phyloP scores from a whole-genome alignment of 2,113 vertebrate genomes.

The Heterocephalus glaber region DNA sequence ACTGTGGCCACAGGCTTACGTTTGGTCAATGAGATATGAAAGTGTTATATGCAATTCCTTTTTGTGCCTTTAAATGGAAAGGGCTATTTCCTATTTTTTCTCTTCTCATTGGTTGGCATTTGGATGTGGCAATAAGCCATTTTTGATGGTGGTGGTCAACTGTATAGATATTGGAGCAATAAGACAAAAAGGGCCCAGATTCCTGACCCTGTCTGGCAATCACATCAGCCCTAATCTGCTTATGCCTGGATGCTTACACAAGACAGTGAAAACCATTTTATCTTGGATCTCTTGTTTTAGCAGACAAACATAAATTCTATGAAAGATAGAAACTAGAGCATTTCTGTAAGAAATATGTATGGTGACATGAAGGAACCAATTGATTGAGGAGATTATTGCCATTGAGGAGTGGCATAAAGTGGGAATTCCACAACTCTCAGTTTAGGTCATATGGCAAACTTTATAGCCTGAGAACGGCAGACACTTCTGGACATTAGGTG shows the following conservation, averaged over 20 bases:
- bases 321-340: not conserved
- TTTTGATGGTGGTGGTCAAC: not conserved
- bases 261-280: not conserved
- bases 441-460: not conserved
- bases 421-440: not conserved
- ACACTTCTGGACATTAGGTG: not conserved
- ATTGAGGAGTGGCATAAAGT: not conserved
- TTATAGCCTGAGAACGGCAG: not conserved
- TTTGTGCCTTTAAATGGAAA: not conserved
- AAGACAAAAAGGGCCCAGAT: not conserved
- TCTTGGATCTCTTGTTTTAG: not conserved
- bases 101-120: not conserved
- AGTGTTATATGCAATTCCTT: not conserved
- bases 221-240: not conserved
- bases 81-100: not conserved
- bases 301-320: not conserved
- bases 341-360: not conserved
- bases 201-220: not conserved
- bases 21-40: not conserved
- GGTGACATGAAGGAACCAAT: not conserved
- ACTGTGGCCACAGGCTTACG: not conserved
- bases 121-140: not conserved
- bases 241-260: not conserved
- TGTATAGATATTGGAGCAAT: not conserved
- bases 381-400: not conserved